These are phyloP conservation scores for Priocnemis perturbator DNA, from an alignment of 2,888 invertebrate genomes.

Conservation along the genomic window DNA sequence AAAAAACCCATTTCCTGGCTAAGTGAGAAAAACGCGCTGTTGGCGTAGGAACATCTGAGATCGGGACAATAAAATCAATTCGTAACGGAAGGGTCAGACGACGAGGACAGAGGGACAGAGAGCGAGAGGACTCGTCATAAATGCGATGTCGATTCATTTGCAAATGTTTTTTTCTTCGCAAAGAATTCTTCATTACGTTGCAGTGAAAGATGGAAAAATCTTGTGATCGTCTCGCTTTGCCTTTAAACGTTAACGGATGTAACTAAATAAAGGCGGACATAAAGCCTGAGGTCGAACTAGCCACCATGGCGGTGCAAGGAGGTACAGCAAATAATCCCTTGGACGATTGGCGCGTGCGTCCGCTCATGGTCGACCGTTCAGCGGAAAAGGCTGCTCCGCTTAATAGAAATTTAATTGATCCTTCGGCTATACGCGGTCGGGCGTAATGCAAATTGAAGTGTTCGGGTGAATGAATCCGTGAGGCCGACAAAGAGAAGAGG, in stretches of 20 bases:
- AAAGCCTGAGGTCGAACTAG: too few species aligned
- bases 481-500: constrained; percentile 22
- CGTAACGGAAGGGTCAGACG: constrained; percentile 30
- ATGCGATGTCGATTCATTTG: background rate
- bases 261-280: too few species aligned
- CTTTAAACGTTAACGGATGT: too few species aligned
- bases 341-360: constrained; percentile 63
- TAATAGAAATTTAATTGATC: constrained; percentile 75
- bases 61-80: constrained; percentile 50
- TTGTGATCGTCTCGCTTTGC: too few species aligned
- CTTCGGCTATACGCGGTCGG: constrained; percentile 69
- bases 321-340: constrained; percentile 58
- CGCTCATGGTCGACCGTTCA: constrained; percentile 29
- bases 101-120: background rate
- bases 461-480: constrained; percentile 46
- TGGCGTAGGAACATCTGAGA: constrained; percentile 29
- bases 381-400: constrained; percentile 63
- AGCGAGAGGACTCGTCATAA: background rate
- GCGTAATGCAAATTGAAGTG: constrained; percentile 71
- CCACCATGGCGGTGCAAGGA: constrained; percentile 20
- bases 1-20: constrained; percentile 35
- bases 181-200: too few species aligned
- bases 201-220: background rate
- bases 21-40: constrained; percentile 24
- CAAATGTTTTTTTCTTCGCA: too few species aligned